Percentiles rank a stretch among this genome's conserved stretches.
These are phyloP conservation scores for Eremophila alpestris DNA, from an alignment of 2,797 vertebrate genomes.

Conservation along the genomic window DNA sequence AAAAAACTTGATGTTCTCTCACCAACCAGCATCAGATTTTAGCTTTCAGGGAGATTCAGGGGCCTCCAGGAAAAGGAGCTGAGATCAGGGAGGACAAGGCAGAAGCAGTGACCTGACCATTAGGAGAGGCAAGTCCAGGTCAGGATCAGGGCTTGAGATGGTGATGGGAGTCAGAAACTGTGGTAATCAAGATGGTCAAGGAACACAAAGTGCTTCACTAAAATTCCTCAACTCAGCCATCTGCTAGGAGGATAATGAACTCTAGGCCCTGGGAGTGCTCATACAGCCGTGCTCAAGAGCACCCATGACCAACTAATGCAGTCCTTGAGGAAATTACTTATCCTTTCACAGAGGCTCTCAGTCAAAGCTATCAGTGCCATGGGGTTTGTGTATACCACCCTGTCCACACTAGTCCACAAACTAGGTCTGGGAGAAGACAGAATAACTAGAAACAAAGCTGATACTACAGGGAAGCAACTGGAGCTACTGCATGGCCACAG, in stretches of 20 bases:
- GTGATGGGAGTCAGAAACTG: background rate
- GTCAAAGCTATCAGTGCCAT: background rate
- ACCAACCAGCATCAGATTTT: background rate
- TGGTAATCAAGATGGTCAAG: too few relatives aligned
- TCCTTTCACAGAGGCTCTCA: background rate
- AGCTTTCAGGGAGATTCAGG: background rate
- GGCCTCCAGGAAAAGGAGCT: background rate
- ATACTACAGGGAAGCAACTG: background rate
- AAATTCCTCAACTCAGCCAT: background rate
- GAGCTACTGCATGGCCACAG: background rate
- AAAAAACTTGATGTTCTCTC: background rate
- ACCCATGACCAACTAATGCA: accelerated
- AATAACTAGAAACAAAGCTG: background rate
- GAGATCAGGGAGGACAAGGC: background rate
- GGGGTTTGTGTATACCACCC: background rate
- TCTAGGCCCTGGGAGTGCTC: background rate
- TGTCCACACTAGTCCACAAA: background rate
- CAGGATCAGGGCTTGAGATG: background rate
- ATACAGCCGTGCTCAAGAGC: accelerated
- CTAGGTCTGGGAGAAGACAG: background rate
- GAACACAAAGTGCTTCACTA: too few relatives aligned
- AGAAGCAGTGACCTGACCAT: background rate
- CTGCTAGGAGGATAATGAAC: background rate
- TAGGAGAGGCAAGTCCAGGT: background rate
- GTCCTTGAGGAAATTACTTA: background rate